A percentile compares a stretch with the other conserved stretches of the same genome.
These are phyloP conservation scores for Arctocebus calabarensis DNA, from an alignment of 2,797 vertebrate genomes.

Conservation along the genomic window DNA sequence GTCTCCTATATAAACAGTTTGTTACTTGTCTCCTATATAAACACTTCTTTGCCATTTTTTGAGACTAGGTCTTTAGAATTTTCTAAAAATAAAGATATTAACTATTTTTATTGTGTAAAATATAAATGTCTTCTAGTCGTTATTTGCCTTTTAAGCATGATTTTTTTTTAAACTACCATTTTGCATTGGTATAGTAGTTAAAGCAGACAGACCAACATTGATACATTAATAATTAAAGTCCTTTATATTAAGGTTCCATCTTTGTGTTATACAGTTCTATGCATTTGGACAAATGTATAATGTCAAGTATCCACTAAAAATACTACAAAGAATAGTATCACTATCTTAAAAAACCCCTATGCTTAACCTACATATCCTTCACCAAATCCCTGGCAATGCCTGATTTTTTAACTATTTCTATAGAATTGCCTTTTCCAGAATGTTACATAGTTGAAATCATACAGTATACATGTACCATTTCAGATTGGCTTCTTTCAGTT, in stretches of 20 bases:
- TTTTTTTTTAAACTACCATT: constrained; percentile 30
- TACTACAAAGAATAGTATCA: too few relatives aligned
- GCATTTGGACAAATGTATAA: too few relatives aligned
- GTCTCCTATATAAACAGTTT: background rate
- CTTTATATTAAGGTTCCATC: too few relatives aligned
- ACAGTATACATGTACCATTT: background rate
- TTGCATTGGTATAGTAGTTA: background rate
- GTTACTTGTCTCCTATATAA: too few relatives aligned
- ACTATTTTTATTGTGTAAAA: background rate
- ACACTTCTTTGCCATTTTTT: background rate
- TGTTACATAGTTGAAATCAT: background rate
- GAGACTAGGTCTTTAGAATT: background rate
- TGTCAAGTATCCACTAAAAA: too few relatives aligned
- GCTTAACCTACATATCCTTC: background rate
- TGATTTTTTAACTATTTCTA: background rate
- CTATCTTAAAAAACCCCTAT: too few relatives aligned
- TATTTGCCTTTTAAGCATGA: background rate
- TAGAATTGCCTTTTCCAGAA: too few relatives aligned
- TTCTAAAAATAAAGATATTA: constrained; percentile 10
- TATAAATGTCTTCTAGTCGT: background rate
- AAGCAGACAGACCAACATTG: background rate
- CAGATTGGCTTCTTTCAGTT: background rate
- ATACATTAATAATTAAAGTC: background rate
- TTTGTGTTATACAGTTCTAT: too few relatives aligned
- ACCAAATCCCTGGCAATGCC: background rate